These are phyloP conservation scores for Trematomus loennbergii DNA, from an alignment of 2,113 vertebrate species.

Conservation along the genomic window DNA sequence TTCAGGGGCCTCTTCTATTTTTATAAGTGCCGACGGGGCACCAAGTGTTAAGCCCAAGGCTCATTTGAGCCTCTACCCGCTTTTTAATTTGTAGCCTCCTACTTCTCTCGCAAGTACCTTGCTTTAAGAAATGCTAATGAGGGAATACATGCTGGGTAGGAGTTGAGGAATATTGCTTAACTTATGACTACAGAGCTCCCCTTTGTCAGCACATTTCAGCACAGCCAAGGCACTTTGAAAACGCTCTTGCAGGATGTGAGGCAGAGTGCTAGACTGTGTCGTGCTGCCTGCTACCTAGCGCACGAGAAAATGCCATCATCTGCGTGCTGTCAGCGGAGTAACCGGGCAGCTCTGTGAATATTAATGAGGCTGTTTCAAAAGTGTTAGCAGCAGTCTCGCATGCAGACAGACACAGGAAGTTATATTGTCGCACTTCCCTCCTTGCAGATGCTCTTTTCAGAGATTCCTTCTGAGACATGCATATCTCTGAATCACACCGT, in stretches of 20 bases:
- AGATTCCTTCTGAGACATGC: constrained; percentile 29
- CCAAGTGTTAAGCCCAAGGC: constrained; percentile 56
- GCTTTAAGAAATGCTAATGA: constrained; percentile 66
- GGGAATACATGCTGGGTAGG: constrained; percentile 55
- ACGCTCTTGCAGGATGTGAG: constrained; percentile 37
- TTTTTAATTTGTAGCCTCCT: constrained; percentile 50
- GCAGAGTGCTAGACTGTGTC: constrained; percentile 29
- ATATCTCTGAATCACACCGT: background rate
- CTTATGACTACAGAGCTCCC: constrained; percentile 40
- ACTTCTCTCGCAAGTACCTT: constrained; percentile 12
- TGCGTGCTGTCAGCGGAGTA: constrained; percentile 15
- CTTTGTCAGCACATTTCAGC: constrained; percentile 68
- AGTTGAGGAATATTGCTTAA: constrained; percentile 64
- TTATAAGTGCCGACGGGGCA: constrained; percentile 58
- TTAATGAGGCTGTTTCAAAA: constrained; percentile 60
- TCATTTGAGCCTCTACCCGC: constrained; percentile 54
- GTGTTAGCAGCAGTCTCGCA: constrained; percentile 68
- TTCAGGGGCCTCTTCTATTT: constrained; percentile 66
- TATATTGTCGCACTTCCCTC: constrained; percentile 71
- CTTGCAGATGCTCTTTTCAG: constrained; percentile 63
- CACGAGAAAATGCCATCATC: constrained; percentile 26
- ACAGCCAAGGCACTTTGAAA: constrained; percentile 42
- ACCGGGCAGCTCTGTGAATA: constrained; percentile 54
- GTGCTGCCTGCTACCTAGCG: constrained; percentile 25
- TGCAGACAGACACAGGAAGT: constrained; percentile 78